A percentile compares a stretch with the other conserved stretches of the same genome.
phyloP scores from a whole-genome alignment of 2,888 invertebrate genomes.

The Epinotia brunnichana region DNA sequence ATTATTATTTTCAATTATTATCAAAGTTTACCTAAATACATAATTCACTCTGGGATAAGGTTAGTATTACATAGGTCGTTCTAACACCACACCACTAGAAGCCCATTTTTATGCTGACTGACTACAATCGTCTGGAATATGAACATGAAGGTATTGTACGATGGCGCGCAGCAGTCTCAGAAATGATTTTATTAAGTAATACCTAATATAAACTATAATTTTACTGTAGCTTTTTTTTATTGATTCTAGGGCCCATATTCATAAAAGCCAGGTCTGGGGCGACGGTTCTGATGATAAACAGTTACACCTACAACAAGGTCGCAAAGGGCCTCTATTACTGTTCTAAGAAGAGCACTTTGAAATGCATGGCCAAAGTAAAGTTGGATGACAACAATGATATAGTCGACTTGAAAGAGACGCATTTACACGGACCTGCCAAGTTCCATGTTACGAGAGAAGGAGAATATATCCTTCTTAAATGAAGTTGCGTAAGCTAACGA shows the following conservation, averaged over 20 bases:
- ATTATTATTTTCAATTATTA: no score
- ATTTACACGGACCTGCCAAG: conserved; percentile 23
- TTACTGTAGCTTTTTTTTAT: not conserved
- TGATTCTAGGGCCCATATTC: conserved; percentile 8
- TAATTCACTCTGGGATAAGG: no score
- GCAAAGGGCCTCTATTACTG: conserved; percentile 24
- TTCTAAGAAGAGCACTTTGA: conserved; percentile 12
- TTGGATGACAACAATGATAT: conserved; percentile 7
- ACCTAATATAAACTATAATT: not conserved
- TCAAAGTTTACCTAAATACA: no score
- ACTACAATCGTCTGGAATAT: no score
- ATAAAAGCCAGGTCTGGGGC: conserved; percentile 3
- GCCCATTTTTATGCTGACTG: no score
- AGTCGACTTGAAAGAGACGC: conserved; percentile 1
- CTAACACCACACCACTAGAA: no score
- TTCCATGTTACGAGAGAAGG: conserved; percentile 26
- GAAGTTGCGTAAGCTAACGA: not conserved
- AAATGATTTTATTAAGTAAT: no score
- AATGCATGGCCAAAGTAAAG: conserved; percentile 29
- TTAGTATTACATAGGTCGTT: no score
- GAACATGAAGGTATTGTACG: no score
- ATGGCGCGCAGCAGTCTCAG: no score
- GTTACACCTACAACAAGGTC: conserved; percentile 19
- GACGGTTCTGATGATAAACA: conserved; percentile 18
- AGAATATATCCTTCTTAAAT: conserved; percentile 9